Conservation (phyloP, 2,888 invertebrate genomes). For the Sinopyrophorus schimmeli region DNA sequence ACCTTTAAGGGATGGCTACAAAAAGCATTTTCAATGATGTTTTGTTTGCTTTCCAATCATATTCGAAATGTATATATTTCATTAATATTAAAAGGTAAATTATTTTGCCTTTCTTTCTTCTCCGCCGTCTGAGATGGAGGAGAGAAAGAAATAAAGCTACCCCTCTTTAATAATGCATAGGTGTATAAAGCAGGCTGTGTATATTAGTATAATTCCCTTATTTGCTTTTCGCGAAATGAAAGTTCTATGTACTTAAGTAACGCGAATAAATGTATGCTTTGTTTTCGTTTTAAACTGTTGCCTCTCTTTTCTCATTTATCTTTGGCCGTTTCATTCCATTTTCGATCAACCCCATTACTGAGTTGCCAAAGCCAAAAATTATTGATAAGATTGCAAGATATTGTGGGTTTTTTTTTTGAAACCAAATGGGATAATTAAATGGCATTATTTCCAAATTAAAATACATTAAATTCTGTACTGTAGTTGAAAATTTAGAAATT, state of each 20-base stretch:
- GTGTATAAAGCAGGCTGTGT: conserved; percentile 22
- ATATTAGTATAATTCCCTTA: conserved; percentile 30
- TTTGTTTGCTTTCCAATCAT: conserved; percentile 28
- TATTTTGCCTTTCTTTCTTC: conserved; percentile 19
- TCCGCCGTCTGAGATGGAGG: background rate
- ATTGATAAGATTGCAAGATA: too few species aligned
- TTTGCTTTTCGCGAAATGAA: conserved; percentile 28
- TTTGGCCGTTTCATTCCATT: too few species aligned
- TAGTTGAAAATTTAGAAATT: too few species aligned
- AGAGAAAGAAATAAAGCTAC: conserved; percentile 16
- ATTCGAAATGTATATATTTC: conserved; percentile 29
- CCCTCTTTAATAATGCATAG: conserved; percentile 26
- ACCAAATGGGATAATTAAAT: too few species aligned
- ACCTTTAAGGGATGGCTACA: conserved; percentile 9
- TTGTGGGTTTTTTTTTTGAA: too few species aligned
- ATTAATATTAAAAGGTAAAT: conserved; percentile 28
- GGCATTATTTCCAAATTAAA: too few species aligned
- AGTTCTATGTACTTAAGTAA: conserved; percentile 26
- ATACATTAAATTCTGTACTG: too few species aligned
- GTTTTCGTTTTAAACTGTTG: conserved; percentile 23
- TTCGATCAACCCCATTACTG: too few species aligned
- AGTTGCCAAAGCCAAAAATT: too few species aligned
- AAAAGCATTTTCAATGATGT: conserved; percentile 25
- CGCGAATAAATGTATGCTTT: conserved; percentile 28
- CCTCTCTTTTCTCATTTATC: too few species aligned